phyloP scores from a whole-genome alignment of 2,888 invertebrate genomes.

The Amphipoea lucens region DNA sequence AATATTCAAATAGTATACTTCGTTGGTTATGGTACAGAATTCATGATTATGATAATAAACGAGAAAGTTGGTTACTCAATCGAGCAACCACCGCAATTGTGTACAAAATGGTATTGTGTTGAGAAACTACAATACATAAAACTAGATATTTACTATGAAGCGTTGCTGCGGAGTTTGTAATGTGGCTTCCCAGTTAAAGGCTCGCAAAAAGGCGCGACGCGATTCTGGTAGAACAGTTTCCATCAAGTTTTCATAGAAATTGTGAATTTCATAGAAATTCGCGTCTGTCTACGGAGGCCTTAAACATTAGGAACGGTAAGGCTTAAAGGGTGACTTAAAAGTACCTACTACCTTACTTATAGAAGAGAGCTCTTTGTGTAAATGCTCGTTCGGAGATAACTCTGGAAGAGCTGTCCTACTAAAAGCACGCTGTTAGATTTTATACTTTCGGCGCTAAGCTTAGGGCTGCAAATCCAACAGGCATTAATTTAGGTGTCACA shows the following conservation, averaged over 20 bases:
- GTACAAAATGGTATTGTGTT: slow-evolving; percentile 33
- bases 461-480: neutral
- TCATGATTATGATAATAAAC: slow-evolving; percentile 40
- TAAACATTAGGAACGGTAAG: too few species aligned
- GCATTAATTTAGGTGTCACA: neutral
- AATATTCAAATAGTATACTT: neutral
- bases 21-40: slow-evolving; percentile 36
- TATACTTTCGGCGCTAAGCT: neutral
- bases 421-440: neutral
- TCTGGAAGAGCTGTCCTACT: too few species aligned
- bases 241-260: too few species aligned
- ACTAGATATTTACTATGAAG: slow-evolving; percentile 17
- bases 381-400: too few species aligned
- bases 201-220: too few species aligned
- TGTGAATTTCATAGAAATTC: too few species aligned
- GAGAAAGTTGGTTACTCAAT: slow-evolving; percentile 60
- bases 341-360: neutral
- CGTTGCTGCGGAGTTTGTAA: neutral
- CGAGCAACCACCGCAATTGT: slow-evolving; percentile 46
- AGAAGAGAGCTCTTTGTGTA: too few species aligned
- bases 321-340: too few species aligned
- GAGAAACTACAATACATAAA: slow-evolving; percentile 27
- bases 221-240: too few species aligned
- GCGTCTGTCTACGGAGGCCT: too few species aligned
- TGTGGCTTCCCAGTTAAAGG: neutral